phyloP scores from a whole-genome alignment of 2,113 vertebrate species.

The Theristicus caerulescens region DNA sequence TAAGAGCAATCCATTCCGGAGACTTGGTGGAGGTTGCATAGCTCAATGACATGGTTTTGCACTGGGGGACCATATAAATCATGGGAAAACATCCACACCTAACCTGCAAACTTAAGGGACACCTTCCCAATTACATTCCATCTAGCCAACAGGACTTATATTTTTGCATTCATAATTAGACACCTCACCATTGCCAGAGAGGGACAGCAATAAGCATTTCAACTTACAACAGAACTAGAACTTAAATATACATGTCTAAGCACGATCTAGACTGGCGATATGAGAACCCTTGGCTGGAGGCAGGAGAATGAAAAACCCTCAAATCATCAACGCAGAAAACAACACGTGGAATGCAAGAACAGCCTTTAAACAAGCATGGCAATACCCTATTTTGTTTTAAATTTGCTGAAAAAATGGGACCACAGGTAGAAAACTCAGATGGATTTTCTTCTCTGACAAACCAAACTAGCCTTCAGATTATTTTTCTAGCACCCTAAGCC shows the following conservation, averaged over 20 bases:
- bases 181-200: not conserved
- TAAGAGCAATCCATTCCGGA: not conserved
- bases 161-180: not conserved
- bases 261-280: not conserved
- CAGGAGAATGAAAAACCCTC: not conserved
- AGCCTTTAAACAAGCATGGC: not conserved
- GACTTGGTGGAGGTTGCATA: not conserved
- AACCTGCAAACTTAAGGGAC: not conserved
- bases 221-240: not conserved
- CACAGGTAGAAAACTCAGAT: not conserved
- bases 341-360: not conserved
- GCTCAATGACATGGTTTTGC: not conserved
- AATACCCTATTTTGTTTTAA: not conserved
- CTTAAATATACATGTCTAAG: not conserved
- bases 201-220: not conserved
- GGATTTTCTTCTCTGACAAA: not conserved
- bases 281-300: not conserved
- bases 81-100: not conserved
- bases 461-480: not conserved
- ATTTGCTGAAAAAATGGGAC: not conserved
- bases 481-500: not conserved
- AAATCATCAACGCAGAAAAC: not conserved
- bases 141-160: not conserved
- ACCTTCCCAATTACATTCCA: not conserved
- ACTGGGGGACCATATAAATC: not conserved